phyloP scores from a whole-genome alignment of 2,888 invertebrate species.

The Prenolepis imparis region DNA sequence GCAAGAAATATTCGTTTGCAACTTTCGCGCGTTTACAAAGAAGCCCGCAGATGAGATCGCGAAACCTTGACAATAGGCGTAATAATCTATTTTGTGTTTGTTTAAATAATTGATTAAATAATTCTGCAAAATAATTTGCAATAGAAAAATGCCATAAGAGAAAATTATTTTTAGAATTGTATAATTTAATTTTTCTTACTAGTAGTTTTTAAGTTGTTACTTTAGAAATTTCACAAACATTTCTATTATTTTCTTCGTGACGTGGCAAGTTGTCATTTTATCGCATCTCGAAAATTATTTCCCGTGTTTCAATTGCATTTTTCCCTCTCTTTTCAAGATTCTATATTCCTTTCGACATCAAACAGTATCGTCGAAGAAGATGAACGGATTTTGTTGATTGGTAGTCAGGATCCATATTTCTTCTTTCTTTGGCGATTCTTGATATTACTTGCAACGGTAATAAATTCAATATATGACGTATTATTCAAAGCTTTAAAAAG shows the following conservation, averaged over 20 bases:
- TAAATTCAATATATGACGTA: not conserved
- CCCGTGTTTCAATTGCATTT: constrained; percentile 55
- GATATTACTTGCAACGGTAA: constrained; percentile 82
- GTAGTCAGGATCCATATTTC: constrained; percentile 83
- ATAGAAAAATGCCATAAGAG: not conserved
- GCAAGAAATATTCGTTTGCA: constrained; percentile 57
- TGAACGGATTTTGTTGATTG: constrained; percentile 74
- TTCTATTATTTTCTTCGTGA: constrained; percentile 84
- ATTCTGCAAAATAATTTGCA: not conserved
- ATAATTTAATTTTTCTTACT: not conserved
- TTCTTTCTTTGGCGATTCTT: constrained; percentile 80
- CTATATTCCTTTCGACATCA: constrained; percentile 61
- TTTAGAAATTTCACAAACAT: not conserved
- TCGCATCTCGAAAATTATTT: constrained; percentile 57
- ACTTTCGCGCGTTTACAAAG: constrained; percentile 69
- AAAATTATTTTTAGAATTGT: not conserved
- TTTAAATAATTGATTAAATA: constrained; percentile 2
- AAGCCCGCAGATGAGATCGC: constrained; percentile 32
- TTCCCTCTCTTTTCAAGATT: constrained; percentile 52
- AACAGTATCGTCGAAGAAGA: constrained; percentile 58
- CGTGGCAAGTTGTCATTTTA: constrained; percentile 76
- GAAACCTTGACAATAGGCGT: constrained; percentile 30
- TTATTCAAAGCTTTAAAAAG: no score
- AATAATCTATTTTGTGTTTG: constrained; percentile 13
- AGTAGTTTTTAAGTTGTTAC: not conserved